A percentile compares a stretch with the other conserved stretches of the same genome.
Conservation (phyloP, 2,113 vertebrate genomes). For the Odontesthes bonariensis region DNA sequence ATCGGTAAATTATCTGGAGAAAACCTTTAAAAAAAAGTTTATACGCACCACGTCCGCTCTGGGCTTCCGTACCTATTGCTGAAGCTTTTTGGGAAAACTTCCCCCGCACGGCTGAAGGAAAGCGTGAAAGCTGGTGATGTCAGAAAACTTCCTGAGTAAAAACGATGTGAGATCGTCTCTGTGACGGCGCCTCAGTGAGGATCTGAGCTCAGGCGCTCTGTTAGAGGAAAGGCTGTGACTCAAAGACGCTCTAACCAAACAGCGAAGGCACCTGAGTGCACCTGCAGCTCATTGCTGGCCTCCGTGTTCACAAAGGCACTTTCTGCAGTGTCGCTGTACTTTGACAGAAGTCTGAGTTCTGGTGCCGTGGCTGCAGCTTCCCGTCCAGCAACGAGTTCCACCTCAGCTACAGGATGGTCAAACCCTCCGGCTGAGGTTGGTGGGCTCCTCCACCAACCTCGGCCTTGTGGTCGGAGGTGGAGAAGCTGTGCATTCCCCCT, state of each 20-base stretch:
- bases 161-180: constrained; percentile 37
- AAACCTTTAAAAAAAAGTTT: no score
- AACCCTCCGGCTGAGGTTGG: constrained; percentile 56
- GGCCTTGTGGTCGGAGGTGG: constrained; percentile 54
- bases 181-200: not conserved
- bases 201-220: constrained; percentile 28
- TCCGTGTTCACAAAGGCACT: constrained; percentile 32
- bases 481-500: constrained; percentile 34
- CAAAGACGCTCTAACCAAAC: no score
- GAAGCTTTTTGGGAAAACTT: constrained; percentile 8
- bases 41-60: no score
- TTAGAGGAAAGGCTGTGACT: constrained; percentile 39
- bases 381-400: not conserved
- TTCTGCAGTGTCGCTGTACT: not conserved
- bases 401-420: constrained; percentile 57
- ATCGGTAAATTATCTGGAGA: no score
- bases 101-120: constrained; percentile 16
- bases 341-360: constrained; percentile 14
- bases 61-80: no score
- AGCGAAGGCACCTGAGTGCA: no score
- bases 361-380: constrained; percentile 6
- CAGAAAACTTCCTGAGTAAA: constrained; percentile 73
- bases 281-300: not conserved
- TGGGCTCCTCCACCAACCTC: constrained; percentile 34
- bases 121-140: constrained; percentile 41